Evolutionary conservation across 2,113 vertebrate species (phyloP), one percentile per base, ranked within the genome.

Genomic region (Tichodroma muraria): DNA sequence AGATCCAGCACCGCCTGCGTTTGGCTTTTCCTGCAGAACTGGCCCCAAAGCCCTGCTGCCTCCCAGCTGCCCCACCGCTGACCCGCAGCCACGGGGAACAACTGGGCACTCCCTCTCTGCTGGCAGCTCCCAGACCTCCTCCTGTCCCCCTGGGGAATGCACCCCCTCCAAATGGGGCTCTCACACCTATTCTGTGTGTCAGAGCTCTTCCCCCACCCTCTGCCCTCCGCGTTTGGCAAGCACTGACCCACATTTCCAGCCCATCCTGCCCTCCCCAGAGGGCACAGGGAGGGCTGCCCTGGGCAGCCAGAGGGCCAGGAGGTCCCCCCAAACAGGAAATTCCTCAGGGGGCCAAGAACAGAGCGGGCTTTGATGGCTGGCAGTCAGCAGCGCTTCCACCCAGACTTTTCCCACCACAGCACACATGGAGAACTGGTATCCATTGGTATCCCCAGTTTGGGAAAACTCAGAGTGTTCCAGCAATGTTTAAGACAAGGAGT

Each of bases 371-470:
- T 21, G 54, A 22, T 14, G 54, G n/a, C 27, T 28, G 50, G 52
- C 59, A 70, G 12, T 6, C 27, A 37, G 49, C 66, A 50, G 3
- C 7, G 42, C 38, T 50, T 37, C 50, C 75, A 72, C 3, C 10
- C 42, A 44, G 30, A 33, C 49, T 4, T 4, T 13, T n/a, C 35
- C 30, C 16, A 31, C 9, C 56, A 33, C 31, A 18, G 53, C 5
- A 2, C 56, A 12, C 72, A 6, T 0, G 11, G 11, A 28, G 7
- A 35, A 16, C 47, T 3, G 16, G 12, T 33, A 33, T 35, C 16
- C 1, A 0, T 14, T n/a, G 13, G 3, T 3, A 45, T 3, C 3
- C 0, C 8, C 15, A 27, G 17, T 4, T 60, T 4, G 30, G 30
- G 40, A 37, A 49, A 61, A 80, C 6, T 24, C 30, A 11, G 53